Conservation (phyloP, 2,797 vertebrate species). For the Mus spretus region DNA sequence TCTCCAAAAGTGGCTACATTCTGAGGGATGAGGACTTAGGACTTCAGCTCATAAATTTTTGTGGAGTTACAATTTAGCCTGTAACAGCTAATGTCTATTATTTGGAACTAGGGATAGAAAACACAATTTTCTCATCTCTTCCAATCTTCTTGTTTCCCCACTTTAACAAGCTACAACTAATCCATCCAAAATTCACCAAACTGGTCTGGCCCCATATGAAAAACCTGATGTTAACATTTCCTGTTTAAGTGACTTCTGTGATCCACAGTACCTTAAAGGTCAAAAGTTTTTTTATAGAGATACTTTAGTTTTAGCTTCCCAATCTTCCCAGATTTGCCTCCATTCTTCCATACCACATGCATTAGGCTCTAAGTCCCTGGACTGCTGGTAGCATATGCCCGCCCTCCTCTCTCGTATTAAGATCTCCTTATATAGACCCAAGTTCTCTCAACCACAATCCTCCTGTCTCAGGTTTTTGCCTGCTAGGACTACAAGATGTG, state of each 20-base stretch:
- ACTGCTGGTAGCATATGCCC: neutral
- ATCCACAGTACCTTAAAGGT: neutral
- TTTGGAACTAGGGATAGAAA: constrained; percentile 31
- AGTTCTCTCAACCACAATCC: neutral
- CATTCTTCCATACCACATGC: neutral
- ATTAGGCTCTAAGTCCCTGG: neutral
- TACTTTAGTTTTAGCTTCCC: neutral
- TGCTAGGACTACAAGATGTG: neutral
- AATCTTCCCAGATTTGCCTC: neutral
- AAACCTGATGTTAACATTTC: constrained; percentile 41
- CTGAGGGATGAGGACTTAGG: neutral
- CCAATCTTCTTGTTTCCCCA: neutral
- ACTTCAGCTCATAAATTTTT: neutral
- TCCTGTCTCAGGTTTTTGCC: neutral
- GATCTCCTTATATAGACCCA: neutral
- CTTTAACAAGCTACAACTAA: constrained; percentile 3
- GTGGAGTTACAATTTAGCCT: neutral
- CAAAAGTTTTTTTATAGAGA: neutral
- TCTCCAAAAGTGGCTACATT: neutral
- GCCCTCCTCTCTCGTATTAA: neutral
- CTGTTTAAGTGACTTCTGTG: neutral
- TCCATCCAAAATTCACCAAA: constrained; percentile 16
- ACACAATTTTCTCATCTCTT: constrained; percentile 29
- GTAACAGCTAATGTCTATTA: neutral
- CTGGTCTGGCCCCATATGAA: neutral